Conservation (phyloP, 1,140 invertebrate species). For the Pemphigus obesinymphae region DNA sequence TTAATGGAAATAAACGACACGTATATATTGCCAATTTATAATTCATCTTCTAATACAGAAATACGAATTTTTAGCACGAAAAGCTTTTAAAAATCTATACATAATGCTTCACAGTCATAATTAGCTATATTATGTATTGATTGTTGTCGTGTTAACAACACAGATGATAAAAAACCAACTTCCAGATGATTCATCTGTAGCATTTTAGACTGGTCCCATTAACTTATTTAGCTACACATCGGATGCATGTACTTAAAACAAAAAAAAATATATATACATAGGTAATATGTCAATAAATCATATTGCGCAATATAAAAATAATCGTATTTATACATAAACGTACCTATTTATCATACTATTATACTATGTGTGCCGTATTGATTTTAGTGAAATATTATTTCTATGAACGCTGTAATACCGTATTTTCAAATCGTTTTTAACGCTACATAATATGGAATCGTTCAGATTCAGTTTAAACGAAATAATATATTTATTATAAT, state of each 20-base stretch:
- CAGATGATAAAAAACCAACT: not conserved
- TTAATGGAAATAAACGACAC: constrained; percentile 7
- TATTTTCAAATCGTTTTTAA: not conserved
- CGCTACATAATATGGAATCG: too few relatives aligned
- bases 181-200: not conserved
- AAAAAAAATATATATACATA: not conserved
- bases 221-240: not conserved
- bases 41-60: not conserved
- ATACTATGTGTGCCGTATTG: not conserved
- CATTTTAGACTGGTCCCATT: not conserved
- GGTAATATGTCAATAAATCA: not conserved
- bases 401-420: not conserved
- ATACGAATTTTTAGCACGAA: constrained; percentile 9
- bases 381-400: not conserved
- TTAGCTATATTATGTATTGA: not conserved
- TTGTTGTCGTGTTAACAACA: not conserved
- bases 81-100: not conserved
- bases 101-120: not conserved
- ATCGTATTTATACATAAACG: not conserved
- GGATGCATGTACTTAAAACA: not conserved
- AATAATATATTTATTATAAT: too few relatives aligned
- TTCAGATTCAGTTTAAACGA: too few relatives aligned
- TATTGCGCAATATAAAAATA: not conserved
- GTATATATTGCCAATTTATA: constrained; percentile 13
- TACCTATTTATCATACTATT: not conserved